Percentiles rank a stretch among this genome's conserved stretches.
Evolutionary conservation across 2,797 vertebrate species (phyloP).

Genomic region (Parambassis ranga): DNA sequence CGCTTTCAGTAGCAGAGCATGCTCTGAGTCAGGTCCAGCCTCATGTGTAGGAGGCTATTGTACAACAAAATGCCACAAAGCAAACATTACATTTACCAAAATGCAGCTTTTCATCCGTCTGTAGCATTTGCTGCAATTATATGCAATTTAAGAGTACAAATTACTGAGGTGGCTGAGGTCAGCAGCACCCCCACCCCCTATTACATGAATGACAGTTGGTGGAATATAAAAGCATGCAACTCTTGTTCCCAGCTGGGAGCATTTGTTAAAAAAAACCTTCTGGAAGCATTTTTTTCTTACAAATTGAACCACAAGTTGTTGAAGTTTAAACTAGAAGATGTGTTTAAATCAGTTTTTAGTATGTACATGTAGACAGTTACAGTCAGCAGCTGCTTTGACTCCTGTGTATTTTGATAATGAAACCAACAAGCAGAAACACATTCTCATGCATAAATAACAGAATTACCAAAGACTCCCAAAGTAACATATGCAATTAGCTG

Average conservation of each 20-base stretch:
- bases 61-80: conserved; percentile 56
- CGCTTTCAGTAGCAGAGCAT: conserved; percentile 49
- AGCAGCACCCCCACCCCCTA: conserved; percentile 6
- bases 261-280: conserved; percentile 21
- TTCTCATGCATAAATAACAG: no score
- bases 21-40: conserved; percentile 34
- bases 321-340: no score
- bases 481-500: no score
- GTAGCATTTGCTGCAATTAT: conserved; percentile 51
- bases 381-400: background rate
- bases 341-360: no score
- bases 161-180: conserved; percentile 21
- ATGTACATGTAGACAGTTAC: no score
- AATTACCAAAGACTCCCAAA: no score
- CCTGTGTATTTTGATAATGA: no score
- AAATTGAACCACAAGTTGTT: background rate
- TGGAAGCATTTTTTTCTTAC: conserved; percentile 4
- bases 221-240: conserved; percentile 22
- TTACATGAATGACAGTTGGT: conserved; percentile 40
- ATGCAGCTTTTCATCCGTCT: conserved; percentile 15
- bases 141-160: conserved; percentile 50
- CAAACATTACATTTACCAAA: conserved; percentile 51
- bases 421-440: no score
- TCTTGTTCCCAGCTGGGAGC: conserved; percentile 5
- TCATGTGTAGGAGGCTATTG: conserved; percentile 52